Conservation (phyloP, 2,888 invertebrate genomes). For the Magallana nippona region DNA sequence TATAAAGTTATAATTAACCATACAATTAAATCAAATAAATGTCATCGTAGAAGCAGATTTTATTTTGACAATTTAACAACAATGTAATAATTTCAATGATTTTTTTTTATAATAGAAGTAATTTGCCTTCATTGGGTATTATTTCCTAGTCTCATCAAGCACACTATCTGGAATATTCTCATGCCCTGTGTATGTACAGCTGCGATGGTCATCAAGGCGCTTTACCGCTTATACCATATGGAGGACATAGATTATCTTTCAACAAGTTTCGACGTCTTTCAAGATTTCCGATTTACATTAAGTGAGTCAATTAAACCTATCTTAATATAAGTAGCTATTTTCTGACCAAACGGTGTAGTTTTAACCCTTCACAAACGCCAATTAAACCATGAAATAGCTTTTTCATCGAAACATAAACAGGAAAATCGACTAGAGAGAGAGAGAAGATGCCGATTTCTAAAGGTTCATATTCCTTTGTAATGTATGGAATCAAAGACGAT, state of each 20-base stretch:
- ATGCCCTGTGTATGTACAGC: not conserved
- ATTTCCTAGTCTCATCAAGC: too few species aligned
- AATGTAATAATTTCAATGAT: too few species aligned
- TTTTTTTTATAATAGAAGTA: too few species aligned
- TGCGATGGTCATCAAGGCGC: constrained; percentile 11
- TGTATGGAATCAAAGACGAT: constrained; percentile 5
- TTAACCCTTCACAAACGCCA: constrained; percentile 35
- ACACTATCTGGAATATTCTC: not conserved
- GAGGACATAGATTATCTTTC: constrained; percentile 36
- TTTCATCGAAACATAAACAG: constrained; percentile 46
- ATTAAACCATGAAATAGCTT: constrained; percentile 47
- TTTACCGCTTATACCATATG: constrained; percentile 6
- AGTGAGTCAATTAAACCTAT: constrained; percentile 37
- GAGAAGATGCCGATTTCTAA: constrained; percentile 20
- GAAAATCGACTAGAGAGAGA: constrained; percentile 27
- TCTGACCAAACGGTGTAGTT: constrained; percentile 28
- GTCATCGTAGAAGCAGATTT: too few species aligned
- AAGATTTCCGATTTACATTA: constrained; percentile 33
- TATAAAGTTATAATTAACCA: too few species aligned
- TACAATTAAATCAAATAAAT: too few species aligned
- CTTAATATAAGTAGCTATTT: constrained; percentile 36
- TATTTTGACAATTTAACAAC: too few species aligned
- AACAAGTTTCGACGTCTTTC: constrained; percentile 28
- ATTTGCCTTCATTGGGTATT: too few species aligned
- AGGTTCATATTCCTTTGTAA: constrained; percentile 26